Base-by-base conservation (phyloP, 1,140 invertebrate genomes). In the Uloborus diversus region DNA sequence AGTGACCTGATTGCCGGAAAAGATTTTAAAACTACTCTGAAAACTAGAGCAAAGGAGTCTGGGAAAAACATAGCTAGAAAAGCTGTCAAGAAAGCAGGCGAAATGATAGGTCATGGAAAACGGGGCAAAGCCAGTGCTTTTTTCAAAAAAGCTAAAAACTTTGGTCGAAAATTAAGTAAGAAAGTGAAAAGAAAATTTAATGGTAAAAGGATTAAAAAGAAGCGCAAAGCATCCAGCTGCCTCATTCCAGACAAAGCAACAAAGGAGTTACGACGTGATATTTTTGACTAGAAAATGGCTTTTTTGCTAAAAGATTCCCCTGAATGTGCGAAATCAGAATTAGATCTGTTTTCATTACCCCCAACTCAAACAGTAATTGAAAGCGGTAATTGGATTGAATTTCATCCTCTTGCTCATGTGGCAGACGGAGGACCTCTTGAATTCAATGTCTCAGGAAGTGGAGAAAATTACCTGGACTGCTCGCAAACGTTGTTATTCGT, bases 11-110 rank as follows among this genome's bases (percentile, higher is more conserved):
- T 53, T 9, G 3, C 11, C 4, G 65, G 65, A 2, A 4, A 69
- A 51, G 23, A 51, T 51, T 69, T 69, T 4, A 69, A 69, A 53
- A 53, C 42, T 17, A 7, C 65, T 1, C 3, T 30, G 11, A 69
- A 49, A 49, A 13, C 23, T 1, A 49, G 65, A 28, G 37, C 47
- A 17, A 69, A 69, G 27, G 65, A 69, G 53, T 17, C 42, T 28
- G 65, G 47, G 17, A 35, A 56, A 23, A 59, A 35, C 7, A 37
- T 59, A 25, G 51, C 33, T 17, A 23, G 27, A 23, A 71, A 71
- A 37, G 56, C 56, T 28, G 23, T 32, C 11, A 5, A 11, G 11
- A 25, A 62, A 62, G 66, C 62, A 1, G 51, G 49, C 28, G 11
- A 57, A 47, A 33, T 70, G 4, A 35, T 9, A 17, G 65, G 64